Percentiles rank a stretch among this genome's conserved stretches.
These are phyloP conservation scores for Automeris io DNA, from an alignment of 2,888 invertebrate species.

Conservation along the genomic window DNA sequence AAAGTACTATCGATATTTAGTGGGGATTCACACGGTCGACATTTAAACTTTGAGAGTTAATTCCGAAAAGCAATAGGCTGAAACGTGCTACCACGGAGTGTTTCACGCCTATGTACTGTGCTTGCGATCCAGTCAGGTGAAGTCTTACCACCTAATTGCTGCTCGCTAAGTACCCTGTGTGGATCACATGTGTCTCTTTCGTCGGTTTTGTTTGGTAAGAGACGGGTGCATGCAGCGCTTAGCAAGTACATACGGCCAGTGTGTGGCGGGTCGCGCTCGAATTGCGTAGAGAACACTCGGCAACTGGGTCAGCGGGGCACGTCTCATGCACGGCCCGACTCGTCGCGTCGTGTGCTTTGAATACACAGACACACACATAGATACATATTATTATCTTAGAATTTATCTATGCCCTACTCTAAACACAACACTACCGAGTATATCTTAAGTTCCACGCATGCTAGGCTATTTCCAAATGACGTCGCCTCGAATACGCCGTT, in stretches of 20 bases:
- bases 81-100: too few species aligned
- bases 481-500: neutral
- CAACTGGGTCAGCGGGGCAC: constrained; percentile 73
- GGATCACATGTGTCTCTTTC: too few species aligned
- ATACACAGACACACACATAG: neutral
- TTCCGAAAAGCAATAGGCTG: too few species aligned
- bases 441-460: too few species aligned
- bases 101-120: too few species aligned
- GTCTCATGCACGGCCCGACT: constrained; percentile 41
- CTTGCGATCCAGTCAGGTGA: too few species aligned
- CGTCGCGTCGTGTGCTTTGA: constrained; percentile 17
- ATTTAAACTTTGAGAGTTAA: too few species aligned
- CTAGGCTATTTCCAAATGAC: neutral
- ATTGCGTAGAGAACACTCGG: constrained; percentile 67
- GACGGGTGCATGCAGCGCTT: constrained; percentile 19
- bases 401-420: constrained; percentile 12
- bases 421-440: too few species aligned
- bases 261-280: constrained; percentile 58
- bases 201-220: constrained; percentile 7
- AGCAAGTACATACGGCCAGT: constrained; percentile 19
- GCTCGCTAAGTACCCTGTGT: too few species aligned
- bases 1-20: too few species aligned
- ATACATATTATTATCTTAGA: constrained; percentile 8
- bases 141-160: too few species aligned
- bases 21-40: too few species aligned